Evolutionary conservation across 2,888 invertebrate genomes (phyloP).

Genomic region (Mystacides longicornis): DNA sequence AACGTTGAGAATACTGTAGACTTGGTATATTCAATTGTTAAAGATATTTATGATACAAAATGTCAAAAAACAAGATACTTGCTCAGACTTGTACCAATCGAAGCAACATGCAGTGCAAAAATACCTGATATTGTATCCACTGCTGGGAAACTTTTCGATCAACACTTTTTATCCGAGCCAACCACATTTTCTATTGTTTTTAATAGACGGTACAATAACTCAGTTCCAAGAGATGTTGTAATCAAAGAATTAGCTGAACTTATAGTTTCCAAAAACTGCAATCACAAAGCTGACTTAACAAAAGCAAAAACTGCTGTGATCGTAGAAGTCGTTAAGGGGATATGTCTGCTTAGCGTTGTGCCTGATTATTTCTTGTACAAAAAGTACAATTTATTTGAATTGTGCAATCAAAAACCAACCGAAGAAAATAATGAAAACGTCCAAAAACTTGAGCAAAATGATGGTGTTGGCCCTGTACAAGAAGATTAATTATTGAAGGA

Average conservation of each 20-base stretch:
- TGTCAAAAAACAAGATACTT: constrained; percentile 68
- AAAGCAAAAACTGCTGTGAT: constrained; percentile 70
- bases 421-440: background rate
- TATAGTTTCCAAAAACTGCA: constrained; percentile 58
- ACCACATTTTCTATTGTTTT: constrained; percentile 70
- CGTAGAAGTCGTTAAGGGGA: constrained; percentile 74
- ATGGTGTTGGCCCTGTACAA: too few species aligned
- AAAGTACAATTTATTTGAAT: constrained; percentile 78
- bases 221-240: constrained; percentile 60
- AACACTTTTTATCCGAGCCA: constrained; percentile 63
- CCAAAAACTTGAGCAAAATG: too few species aligned
- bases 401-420: constrained; percentile 30
- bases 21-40: constrained; percentile 62
- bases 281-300: constrained; percentile 72
- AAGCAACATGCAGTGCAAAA: constrained; percentile 72
- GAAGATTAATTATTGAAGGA: too few species aligned
- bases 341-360: constrained; percentile 73
- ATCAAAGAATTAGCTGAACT: constrained; percentile 67
- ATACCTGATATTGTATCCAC: constrained; percentile 65
- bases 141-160: constrained; percentile 60
- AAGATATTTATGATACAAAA: constrained; percentile 61
- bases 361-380: constrained; percentile 70
- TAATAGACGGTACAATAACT: constrained; percentile 72
- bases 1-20: constrained; percentile 67
- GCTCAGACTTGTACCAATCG: constrained; percentile 73